Conservation (phyloP, 2,888 invertebrate genomes). For the Germaria angustata region DNA sequence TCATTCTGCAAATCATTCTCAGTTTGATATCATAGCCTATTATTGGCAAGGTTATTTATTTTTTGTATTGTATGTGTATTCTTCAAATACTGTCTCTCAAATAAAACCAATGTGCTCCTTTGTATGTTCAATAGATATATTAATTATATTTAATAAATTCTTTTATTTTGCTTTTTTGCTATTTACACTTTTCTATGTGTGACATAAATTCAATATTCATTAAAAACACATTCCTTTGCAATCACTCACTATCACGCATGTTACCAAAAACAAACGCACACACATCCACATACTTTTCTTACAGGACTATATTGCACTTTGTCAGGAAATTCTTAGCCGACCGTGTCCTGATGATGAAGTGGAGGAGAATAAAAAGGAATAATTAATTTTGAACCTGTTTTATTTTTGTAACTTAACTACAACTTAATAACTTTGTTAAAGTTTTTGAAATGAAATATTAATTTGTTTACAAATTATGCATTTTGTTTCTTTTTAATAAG, state of each 20-base stretch:
- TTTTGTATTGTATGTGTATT: not conserved
- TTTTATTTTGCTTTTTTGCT: constrained; percentile 36
- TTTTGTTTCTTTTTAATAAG: not conserved
- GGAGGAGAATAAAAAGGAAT: constrained; percentile 67
- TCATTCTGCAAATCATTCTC: too few species aligned
- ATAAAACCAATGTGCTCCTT: not conserved
- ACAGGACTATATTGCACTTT: constrained; percentile 79
- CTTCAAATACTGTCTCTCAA: not conserved
- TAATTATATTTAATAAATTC: not conserved
- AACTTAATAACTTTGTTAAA: constrained; percentile 25
- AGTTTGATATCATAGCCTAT: too few species aligned
- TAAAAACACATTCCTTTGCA: not conserved
- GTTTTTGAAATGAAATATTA: constrained; percentile 1
- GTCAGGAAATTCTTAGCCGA: constrained; percentile 79
- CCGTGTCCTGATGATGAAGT: constrained; percentile 78
- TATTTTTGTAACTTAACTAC: constrained; percentile 7
- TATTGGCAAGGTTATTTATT: too few species aligned
- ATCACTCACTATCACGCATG: not conserved
- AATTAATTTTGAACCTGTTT: constrained; percentile 23
- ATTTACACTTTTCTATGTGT: constrained; percentile 41
- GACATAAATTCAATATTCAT: constrained; percentile 12
- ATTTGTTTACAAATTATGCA: not conserved
- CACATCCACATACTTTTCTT: constrained; percentile 44
- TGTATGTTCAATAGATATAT: not conserved
- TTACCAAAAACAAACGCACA: constrained; percentile 1